Percentiles rank a stretch among this genome's conserved stretches.
These are phyloP conservation scores for Odontesthes bonariensis DNA, from an alignment of 2,113 vertebrate species.

Conservation along the genomic window DNA sequence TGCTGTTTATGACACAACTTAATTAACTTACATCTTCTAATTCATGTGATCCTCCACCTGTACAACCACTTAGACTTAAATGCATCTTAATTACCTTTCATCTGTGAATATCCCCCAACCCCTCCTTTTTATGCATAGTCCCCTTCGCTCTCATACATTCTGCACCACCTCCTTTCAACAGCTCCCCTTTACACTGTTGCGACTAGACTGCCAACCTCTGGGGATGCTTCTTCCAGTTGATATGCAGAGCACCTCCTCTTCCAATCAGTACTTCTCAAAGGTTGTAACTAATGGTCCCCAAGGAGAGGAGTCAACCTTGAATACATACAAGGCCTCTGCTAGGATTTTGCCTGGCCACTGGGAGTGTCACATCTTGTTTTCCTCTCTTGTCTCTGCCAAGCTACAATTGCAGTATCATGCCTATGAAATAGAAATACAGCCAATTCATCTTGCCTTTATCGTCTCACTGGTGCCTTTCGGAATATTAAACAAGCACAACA, in stretches of 20 bases:
- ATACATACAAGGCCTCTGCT: conserved; percentile 74
- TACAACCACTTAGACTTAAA: conserved; percentile 52
- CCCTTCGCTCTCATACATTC: conserved; percentile 49
- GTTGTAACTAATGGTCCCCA: conserved; percentile 82
- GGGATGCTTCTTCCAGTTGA: conserved; percentile 79
- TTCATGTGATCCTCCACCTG: background rate
- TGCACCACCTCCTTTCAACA: conserved; percentile 39
- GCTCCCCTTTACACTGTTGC: conserved; percentile 68
- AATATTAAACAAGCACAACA: conserved; percentile 41
- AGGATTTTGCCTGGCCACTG: conserved; percentile 44
- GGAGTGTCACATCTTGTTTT: conserved; percentile 61
- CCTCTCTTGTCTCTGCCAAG: conserved; percentile 60
- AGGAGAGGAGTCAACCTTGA: conserved; percentile 79
- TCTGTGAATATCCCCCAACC: conserved; percentile 11
- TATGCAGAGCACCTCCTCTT: conserved; percentile 80
- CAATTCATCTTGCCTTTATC: conserved; percentile 56
- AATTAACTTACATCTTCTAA: conserved; percentile 46
- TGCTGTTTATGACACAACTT: background rate
- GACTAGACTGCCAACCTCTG: conserved; percentile 66
- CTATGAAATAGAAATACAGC: conserved; percentile 71
- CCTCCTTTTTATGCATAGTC: background rate
- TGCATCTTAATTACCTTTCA: conserved; percentile 71
- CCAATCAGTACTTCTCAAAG: conserved; percentile 86
- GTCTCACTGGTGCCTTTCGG: conserved; percentile 34
- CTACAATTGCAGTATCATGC: conserved; percentile 57